These are phyloP conservation scores for Drosophila kanapiae DNA, from an alignment of 1,140 invertebrate species.

Conservation along the genomic window DNA sequence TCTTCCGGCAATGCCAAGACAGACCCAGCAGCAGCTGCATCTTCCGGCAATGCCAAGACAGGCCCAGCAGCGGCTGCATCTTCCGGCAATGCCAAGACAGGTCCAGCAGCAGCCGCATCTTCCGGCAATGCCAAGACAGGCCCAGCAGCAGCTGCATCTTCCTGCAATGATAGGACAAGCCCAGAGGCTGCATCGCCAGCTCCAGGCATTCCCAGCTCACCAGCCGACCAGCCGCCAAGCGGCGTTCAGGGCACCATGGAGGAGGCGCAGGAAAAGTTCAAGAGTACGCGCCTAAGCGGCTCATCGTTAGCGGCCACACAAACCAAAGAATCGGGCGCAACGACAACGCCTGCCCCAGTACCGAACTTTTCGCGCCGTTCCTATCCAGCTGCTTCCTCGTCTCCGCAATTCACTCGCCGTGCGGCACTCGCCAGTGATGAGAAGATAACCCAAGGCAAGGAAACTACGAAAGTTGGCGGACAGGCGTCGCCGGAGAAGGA, in stretches of 20 bases:
- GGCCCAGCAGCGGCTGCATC: no score
- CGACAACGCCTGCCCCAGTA: not conserved
- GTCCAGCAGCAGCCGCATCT: no score
- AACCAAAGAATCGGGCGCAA: not conserved
- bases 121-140: not conserved
- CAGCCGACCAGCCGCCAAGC: not conserved
- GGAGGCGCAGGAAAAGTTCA: not conserved
- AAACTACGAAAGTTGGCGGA: not conserved
- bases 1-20: not conserved
- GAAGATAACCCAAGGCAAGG: not conserved
- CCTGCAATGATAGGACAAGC: not conserved
- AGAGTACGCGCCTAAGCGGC: no score
- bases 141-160: no score
- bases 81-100: no score
- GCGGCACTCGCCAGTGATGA: no score
- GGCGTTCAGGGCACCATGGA: conserved; percentile 18
- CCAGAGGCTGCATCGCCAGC: no score
- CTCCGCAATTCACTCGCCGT: not conserved
- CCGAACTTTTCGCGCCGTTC: not conserved
- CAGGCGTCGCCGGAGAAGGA: not conserved
- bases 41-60: no score
- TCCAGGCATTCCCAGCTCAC: not conserved
- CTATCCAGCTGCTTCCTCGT: not conserved
- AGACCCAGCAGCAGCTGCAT: no score
- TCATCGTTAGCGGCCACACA: no score